phyloP scores from a whole-genome alignment of 2,113 vertebrate species.

The Phainopepla nitens region DNA sequence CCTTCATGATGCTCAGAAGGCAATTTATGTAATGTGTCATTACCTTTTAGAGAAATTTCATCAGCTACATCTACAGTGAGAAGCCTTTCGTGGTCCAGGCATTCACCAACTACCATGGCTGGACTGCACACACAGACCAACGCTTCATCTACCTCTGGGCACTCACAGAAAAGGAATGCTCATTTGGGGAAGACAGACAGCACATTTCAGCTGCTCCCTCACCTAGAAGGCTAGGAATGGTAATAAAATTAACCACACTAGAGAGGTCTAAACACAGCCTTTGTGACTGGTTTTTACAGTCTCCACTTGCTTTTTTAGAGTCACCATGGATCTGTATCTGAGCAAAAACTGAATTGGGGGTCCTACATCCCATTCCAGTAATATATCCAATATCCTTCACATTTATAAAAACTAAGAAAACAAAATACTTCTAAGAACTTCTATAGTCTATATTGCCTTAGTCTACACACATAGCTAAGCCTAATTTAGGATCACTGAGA shows the following conservation, averaged over 20 bases:
- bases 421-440: background rate
- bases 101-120: background rate
- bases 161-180: background rate
- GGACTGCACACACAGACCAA: background rate
- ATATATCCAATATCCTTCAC: background rate
- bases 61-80: background rate
- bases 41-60: background rate
- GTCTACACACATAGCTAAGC: background rate
- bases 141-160: background rate
- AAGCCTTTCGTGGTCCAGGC: background rate
- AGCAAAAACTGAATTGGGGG: background rate
- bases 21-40: background rate
- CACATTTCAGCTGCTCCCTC: background rate
- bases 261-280: background rate
- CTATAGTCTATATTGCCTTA: background rate
- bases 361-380: background rate
- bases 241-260: background rate
- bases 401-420: background rate
- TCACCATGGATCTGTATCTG: background rate
- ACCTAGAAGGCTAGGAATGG: background rate
- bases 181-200: background rate
- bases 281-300: background rate
- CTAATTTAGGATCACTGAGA: background rate
- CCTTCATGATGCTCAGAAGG: background rate
- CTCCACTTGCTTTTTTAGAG: background rate